These are phyloP conservation scores for Congeria kusceri DNA, from an alignment of 2,888 invertebrate genomes.

Conservation along the genomic window DNA sequence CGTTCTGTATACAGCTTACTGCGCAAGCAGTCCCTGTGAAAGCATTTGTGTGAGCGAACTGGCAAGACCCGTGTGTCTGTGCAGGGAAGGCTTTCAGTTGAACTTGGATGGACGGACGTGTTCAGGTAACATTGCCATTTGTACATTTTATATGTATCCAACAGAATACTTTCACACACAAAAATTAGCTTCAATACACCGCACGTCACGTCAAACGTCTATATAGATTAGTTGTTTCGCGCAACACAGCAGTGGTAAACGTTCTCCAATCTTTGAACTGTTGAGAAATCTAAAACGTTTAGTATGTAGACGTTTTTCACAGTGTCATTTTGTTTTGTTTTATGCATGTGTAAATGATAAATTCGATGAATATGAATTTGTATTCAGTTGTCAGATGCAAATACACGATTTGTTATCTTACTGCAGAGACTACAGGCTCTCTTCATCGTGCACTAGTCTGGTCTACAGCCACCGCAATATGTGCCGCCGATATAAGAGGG, in stretches of 20 bases:
- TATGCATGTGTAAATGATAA: too few species aligned
- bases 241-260: too few species aligned
- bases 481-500: conserved; percentile 2
- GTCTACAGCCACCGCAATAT: not conserved
- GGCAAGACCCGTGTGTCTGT: not conserved
- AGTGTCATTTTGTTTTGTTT: too few species aligned
- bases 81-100: not conserved
- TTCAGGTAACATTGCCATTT: not conserved
- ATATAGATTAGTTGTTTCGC: too few species aligned
- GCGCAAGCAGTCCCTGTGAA: not conserved
- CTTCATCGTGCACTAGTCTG: not conserved
- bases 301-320: too few species aligned
- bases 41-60: not conserved
- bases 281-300: too few species aligned
- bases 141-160: too few species aligned
- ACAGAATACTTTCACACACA: too few species aligned
- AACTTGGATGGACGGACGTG: too few species aligned
- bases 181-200: too few species aligned
- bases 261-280: not conserved
- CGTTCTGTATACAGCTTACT: not conserved
- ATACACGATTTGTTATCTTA: not conserved
- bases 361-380: not conserved
- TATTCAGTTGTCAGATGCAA: not conserved
- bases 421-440: not conserved
- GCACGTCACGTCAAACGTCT: too few species aligned